Percentiles rank a stretch among this genome's conserved stretches.
phyloP scores from a whole-genome alignment of 2,797 vertebrate species.

The Typhlichthys eigenmanni region DNA sequence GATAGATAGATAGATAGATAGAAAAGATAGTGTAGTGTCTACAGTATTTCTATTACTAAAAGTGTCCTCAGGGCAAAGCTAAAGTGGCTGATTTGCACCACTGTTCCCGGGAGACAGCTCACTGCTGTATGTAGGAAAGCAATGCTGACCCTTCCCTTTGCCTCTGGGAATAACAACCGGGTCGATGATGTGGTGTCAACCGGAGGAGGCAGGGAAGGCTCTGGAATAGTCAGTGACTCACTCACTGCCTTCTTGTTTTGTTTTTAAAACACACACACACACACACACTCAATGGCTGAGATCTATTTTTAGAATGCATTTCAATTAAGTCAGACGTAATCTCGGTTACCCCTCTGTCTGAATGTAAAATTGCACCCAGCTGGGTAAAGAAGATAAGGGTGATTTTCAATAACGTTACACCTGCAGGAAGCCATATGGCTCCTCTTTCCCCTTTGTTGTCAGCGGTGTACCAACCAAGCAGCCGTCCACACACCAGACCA shows the following conservation, averaged over 20 bases:
- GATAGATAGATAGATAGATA: not conserved
- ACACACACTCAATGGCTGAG: no score
- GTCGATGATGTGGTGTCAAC: slow-evolving; percentile 25
- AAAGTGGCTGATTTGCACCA: slow-evolving; percentile 37
- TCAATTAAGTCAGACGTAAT: not conserved
- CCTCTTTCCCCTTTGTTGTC: no score
- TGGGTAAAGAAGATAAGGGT: no score
- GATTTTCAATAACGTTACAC: no score
- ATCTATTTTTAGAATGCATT: not conserved
- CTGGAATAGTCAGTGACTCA: slow-evolving; percentile 38
- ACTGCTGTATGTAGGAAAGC: slow-evolving; percentile 46
- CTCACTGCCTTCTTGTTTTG: not conserved
- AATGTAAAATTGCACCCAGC: no score
- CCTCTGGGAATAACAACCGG: slow-evolving; percentile 33
- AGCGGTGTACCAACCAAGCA: no score
- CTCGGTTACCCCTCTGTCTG: not conserved
- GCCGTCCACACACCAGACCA: no score
- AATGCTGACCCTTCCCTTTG: slow-evolving; percentile 45
- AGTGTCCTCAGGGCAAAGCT: slow-evolving; percentile 44
- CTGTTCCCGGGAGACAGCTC: slow-evolving; percentile 53
- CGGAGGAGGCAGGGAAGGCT: slow-evolving; percentile 27
- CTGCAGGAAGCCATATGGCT: no score
- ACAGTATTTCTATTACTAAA: slow-evolving; percentile 34
- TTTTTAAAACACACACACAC: not conserved
- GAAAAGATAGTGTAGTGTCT: not conserved